phyloP scores from a whole-genome alignment of 2,797 vertebrate genomes.

The Phalanger gymnotis region DNA sequence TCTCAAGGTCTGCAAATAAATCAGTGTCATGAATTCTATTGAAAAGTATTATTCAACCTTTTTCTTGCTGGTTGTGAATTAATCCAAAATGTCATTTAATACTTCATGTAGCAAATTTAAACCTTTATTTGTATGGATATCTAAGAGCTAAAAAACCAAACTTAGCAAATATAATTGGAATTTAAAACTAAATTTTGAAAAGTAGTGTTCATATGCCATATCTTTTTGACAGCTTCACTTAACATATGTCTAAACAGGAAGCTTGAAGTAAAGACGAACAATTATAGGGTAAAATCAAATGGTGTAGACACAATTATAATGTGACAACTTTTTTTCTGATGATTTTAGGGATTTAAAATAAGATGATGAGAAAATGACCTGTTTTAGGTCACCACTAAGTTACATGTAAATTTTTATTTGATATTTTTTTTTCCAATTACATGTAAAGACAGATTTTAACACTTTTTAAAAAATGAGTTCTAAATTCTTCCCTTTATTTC shows the following conservation, averaged over 20 bases:
- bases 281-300: background rate
- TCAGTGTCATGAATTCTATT: conserved; percentile 40
- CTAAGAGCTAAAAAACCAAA: background rate
- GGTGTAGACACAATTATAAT: conserved; percentile 10
- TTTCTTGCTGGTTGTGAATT: conserved; percentile 12
- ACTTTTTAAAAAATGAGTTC: too few species aligned
- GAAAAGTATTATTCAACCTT: conserved; percentile 3
- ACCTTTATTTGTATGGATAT: background rate
- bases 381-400: background rate
- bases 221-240: background rate
- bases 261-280: background rate
- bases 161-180: background rate
- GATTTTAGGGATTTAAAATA: background rate
- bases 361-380: background rate
- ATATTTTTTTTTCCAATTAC: too few species aligned
- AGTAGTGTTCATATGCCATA: background rate
- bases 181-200: conserved; percentile 38
- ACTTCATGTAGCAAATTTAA: conserved; percentile 13
- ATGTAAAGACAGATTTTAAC: too few species aligned
- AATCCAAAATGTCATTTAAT: conserved; percentile 26
- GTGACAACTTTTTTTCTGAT: background rate
- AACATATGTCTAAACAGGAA: background rate
- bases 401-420: background rate
- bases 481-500: too few species aligned
- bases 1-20: conserved; percentile 46